Evolutionary conservation across 2,888 invertebrate genomes (phyloP).

Genomic region (Aphidoletes aphidimyza): DNA sequence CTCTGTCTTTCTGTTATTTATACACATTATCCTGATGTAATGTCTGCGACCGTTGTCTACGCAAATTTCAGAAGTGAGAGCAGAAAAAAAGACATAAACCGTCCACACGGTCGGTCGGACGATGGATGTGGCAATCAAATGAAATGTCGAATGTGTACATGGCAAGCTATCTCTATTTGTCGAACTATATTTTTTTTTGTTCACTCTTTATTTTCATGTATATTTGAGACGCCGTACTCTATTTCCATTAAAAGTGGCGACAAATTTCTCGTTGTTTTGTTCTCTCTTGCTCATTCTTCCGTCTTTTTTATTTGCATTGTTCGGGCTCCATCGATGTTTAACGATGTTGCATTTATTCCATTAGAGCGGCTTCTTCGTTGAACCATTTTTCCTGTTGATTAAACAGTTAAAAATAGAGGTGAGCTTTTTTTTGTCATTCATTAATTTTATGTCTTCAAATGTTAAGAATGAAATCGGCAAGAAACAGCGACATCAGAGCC

Average conservation of each 20-base stretch:
- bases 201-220: slow-evolving; percentile 15
- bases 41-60: slow-evolving; percentile 34
- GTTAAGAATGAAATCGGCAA: too few species aligned
- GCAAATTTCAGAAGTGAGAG: background rate
- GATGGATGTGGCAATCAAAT: slow-evolving; percentile 25
- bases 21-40: slow-evolving; percentile 25
- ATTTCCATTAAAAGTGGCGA: slow-evolving; percentile 44
- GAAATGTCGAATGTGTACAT: slow-evolving; percentile 5
- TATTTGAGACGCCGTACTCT: slow-evolving; percentile 48
- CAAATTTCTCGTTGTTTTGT: slow-evolving; percentile 26
- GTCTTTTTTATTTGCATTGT: slow-evolving; percentile 2
- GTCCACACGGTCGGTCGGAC: background rate
- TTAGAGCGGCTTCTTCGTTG: background rate
- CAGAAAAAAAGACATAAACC: background rate
- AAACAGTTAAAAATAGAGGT: background rate
- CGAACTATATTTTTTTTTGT: slow-evolving; percentile 8
- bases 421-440: background rate
- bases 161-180: slow-evolving; percentile 26
- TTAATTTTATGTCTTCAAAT: background rate
- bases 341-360: background rate
- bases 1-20: background rate
- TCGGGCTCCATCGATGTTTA: background rate
- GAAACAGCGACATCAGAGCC: too few species aligned
- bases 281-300: too few species aligned
- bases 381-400: slow-evolving; percentile 28